Conservation (phyloP, 2,888 invertebrate species). For the Anthophora plumipes region DNA sequence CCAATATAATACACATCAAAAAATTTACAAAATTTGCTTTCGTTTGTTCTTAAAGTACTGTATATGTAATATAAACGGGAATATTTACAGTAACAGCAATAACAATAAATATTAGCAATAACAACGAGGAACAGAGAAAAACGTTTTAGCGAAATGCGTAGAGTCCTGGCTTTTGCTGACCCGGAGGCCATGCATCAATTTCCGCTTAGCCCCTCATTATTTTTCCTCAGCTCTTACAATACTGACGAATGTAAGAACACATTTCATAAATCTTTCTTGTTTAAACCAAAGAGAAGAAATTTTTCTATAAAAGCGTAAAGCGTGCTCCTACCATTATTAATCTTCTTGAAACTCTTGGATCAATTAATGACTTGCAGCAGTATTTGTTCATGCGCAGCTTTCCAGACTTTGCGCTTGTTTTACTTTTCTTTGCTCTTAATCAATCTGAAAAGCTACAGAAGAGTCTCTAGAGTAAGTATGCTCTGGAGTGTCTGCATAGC, state of each 20-base stretch:
- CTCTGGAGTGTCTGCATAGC: not conserved
- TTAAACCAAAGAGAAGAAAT: not conserved
- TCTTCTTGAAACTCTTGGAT: not conserved
- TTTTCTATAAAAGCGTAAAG: not conserved
- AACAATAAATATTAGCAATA: too few relatives aligned
- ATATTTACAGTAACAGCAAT: too few relatives aligned
- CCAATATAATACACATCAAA: too few relatives aligned
- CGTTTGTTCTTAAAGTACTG: too few relatives aligned
- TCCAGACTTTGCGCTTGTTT: constrained; percentile 7
- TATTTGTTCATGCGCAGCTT: constrained; percentile 12
- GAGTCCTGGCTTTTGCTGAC: too few relatives aligned
- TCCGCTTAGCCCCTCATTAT: too few relatives aligned
- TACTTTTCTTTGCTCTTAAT: constrained; percentile 19
- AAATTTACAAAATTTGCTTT: too few relatives aligned
- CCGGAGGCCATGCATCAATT: too few relatives aligned
- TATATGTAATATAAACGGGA: too few relatives aligned
- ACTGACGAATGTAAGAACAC: not conserved
- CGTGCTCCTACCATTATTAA: constrained; percentile 2
- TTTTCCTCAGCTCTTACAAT: not conserved
- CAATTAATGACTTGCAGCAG: constrained; percentile 14
- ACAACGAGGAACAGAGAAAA: too few relatives aligned
- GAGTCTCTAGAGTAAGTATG: constrained; percentile 6
- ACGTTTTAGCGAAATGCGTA: too few relatives aligned
- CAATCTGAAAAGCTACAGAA: constrained; percentile 4
- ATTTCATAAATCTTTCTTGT: not conserved